These are phyloP conservation scores for Acrossocheilus fasciatus DNA, from an alignment of 2,797 vertebrate species.

Conservation along the genomic window DNA sequence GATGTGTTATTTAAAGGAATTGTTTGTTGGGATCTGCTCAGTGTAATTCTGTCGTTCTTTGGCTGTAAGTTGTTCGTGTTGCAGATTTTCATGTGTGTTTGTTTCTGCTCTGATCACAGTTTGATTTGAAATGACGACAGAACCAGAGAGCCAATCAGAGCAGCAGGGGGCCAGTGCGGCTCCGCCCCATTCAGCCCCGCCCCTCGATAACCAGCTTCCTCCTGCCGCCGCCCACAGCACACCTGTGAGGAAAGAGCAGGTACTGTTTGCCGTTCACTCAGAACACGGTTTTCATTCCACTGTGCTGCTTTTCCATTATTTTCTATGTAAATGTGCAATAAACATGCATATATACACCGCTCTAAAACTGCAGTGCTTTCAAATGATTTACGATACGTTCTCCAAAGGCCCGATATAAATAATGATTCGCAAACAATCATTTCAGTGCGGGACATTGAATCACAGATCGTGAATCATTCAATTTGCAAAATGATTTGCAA, in stretches of 20 bases:
- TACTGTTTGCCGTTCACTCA: constrained; percentile 44
- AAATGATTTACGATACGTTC: too few species aligned
- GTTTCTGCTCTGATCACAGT: constrained; percentile 71
- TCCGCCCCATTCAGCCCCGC: constrained; percentile 42
- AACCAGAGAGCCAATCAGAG: constrained; percentile 83
- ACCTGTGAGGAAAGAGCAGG: constrained; percentile 84
- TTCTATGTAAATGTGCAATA: not conserved
- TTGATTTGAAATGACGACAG: constrained; percentile 87
- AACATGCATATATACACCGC: too few species aligned
- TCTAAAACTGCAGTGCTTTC: too few species aligned
- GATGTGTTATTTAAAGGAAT: not conserved
- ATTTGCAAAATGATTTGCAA: too few species aligned
- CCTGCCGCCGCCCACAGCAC: constrained; percentile 88
- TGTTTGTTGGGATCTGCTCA: not conserved
- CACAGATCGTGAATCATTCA: too few species aligned
- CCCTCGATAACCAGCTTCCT: constrained; percentile 79
- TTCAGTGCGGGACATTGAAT: too few species aligned
- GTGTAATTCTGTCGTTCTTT: not conserved
- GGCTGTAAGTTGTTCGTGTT: not conserved
- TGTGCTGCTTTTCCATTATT: not conserved
- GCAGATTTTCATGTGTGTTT: not conserved
- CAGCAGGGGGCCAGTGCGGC: constrained; percentile 71
- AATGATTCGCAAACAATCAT: too few species aligned
- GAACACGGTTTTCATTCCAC: too few species aligned
- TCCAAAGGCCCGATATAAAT: too few species aligned